Evolutionary conservation across 37 sponge, comb jelly and placozoan species (phyloP), one percentile per base, ranked within the genome.

Genomic region (Chondrosia reniformis): DNA sequence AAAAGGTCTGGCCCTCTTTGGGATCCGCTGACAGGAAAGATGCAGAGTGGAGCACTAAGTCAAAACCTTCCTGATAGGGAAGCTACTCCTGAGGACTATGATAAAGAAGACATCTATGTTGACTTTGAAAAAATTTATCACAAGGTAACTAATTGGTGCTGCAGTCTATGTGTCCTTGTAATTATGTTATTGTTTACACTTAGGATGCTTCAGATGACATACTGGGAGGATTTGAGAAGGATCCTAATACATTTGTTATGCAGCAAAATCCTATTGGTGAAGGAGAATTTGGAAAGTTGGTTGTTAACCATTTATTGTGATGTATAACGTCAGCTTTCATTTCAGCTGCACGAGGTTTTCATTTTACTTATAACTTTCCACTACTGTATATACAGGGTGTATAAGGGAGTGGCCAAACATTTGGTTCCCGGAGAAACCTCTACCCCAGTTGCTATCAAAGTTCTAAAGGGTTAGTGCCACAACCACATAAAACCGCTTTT

Each of bases 221-320:
- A 0, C 8, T 56, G 58, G n/a, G 27, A 28, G 58, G 58, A 6
- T 56, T 56, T 56, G 58, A 56, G 58, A 56, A 56, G 58, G 27
- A 6, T 3, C 58, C 3, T 56, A 3, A n/a, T n/a, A n/a, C 37
- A 46, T 33, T 52, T 4, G 62, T 21, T 65, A n/a, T n/a, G n/a
- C n/a, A n/a, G n/a, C n/a, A n/a, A 34, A 39, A 78, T 5, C 74
- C 78, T 34, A 40, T 84, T 5, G 84, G 84, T 0, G 17, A 78
- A 28, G 84, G 84, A 57, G 79, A 84, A 40, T 84, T 71, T 78
- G 84, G 84, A 69, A 78, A 69, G 84, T 83, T 38, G 10, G 28
- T 39, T n/a, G 10, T 54, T 55, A 9, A 49, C 15, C 15, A 15
- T 15, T 27, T 9, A 10, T 63, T 19, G 9, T 25, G 10, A n/a